Evolutionary conservation across 2,113 vertebrate genomes (phyloP).

Genomic region (Halichoeres trimaculatus): DNA sequence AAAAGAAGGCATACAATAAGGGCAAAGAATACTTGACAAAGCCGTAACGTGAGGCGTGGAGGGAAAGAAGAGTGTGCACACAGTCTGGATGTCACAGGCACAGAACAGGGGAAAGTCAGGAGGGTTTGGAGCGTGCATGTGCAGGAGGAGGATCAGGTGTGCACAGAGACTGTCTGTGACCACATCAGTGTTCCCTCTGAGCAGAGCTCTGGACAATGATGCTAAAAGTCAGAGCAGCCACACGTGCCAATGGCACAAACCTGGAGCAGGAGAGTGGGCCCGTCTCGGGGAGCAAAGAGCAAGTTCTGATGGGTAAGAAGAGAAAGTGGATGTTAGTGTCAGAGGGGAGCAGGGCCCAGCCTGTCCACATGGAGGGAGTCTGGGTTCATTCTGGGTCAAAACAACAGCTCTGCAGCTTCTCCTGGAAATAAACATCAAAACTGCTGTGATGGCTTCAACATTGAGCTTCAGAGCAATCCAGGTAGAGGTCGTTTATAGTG

Average conservation of each 20-base stretch:
- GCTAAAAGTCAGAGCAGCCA: slow-evolving; percentile 69
- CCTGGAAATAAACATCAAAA: no score
- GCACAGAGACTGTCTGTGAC: slow-evolving; percentile 44
- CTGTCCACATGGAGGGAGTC: background rate
- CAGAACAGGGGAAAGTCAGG: slow-evolving; percentile 22
- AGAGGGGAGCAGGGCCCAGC: slow-evolving; percentile 1
- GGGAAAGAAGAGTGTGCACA: background rate
- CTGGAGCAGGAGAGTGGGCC: slow-evolving; percentile 77
- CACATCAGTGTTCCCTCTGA: slow-evolving; percentile 42
- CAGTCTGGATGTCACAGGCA: slow-evolving; percentile 4
- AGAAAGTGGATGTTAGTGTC: slow-evolving; percentile 76
- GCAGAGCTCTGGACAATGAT: slow-evolving; percentile 40
- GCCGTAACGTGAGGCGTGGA: background rate
- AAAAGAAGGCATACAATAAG: background rate
- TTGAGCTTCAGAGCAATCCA: no score
- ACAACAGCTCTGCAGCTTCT: no score
- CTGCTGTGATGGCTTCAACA: no score
- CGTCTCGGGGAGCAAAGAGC: slow-evolving; percentile 77
- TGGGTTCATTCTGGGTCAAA: background rate
- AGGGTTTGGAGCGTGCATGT: slow-evolving; percentile 17
- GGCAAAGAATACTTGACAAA: background rate
- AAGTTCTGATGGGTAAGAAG: slow-evolving; percentile 81
- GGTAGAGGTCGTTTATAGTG: no score
- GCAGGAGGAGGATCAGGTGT: slow-evolving; percentile 21
- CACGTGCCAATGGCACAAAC: slow-evolving; percentile 77